Conservation (phyloP, 1,140 invertebrate species). For the Nylanderia fulva region DNA sequence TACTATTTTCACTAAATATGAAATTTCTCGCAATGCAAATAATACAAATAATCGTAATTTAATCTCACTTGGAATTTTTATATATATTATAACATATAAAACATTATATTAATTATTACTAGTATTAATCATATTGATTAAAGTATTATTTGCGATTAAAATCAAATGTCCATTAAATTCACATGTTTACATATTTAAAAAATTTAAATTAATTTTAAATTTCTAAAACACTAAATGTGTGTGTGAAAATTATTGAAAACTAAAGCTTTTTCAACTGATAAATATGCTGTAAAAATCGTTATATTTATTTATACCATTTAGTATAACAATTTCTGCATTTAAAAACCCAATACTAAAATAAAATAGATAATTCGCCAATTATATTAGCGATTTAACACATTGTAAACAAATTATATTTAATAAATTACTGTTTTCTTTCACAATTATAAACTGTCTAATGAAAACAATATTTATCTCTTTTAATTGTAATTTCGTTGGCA, state of each 20-base stretch:
- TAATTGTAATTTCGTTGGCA: neutral
- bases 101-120: no score
- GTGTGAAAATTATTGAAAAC: neutral
- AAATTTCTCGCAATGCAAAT: no score
- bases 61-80: no score
- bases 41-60: no score
- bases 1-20: no score
- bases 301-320: neutral
- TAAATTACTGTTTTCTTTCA: neutral
- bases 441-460: slow-evolving; percentile 7
- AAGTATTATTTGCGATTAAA: no score
- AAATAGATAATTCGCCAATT: neutral
- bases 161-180: no score
- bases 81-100: no score
- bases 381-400: slow-evolving; percentile 6
- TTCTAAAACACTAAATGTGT: neutral
- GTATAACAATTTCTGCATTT: neutral
- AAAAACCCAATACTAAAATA: no score
- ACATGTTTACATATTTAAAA: no score
- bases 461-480: neutral
- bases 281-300: neutral
- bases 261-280: neutral
- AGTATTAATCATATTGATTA: no score
- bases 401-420: no score
- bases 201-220: neutral